Conservation (phyloP, 2,113 vertebrate species). For the Donacobius atricapilla region DNA sequence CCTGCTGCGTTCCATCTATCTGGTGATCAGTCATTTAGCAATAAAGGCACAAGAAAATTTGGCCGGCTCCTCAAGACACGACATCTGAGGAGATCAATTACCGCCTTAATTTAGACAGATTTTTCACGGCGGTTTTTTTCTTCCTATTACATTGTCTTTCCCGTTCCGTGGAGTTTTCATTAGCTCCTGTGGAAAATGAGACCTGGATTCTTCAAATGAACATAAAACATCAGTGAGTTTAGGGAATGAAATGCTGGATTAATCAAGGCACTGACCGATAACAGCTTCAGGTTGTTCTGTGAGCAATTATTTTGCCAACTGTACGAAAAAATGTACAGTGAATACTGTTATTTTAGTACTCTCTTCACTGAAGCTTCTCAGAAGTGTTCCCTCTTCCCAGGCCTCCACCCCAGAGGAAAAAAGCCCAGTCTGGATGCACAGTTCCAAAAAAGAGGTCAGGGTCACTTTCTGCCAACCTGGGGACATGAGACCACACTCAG, state of each 20-base stretch:
- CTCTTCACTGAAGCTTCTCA: background rate
- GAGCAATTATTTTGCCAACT: background rate
- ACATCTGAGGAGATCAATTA: constrained; percentile 32
- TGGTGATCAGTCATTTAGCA: constrained; percentile 47
- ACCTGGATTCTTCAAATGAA: background rate
- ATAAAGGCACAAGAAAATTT: constrained; percentile 12
- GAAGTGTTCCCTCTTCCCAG: background rate
- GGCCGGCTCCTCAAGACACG: background rate
- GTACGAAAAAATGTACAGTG: background rate
- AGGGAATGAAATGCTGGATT: background rate
- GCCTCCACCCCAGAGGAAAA: background rate
- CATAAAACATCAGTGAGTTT: background rate
- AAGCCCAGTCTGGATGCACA: background rate
- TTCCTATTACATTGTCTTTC: background rate
- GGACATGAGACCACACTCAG: background rate
- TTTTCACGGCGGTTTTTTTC: background rate
- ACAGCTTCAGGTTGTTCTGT: background rate
- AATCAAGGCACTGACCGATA: background rate
- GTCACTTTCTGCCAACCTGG: background rate
- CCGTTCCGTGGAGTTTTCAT: background rate
- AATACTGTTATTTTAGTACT: background rate
- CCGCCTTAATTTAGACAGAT: constrained; percentile 32
- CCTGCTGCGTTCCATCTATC: constrained; percentile 11
- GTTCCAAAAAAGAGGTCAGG: background rate
- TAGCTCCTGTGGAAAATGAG: background rate